phyloP scores from a whole-genome alignment of 2,113 vertebrate genomes.

The Butorides virescens region DNA sequence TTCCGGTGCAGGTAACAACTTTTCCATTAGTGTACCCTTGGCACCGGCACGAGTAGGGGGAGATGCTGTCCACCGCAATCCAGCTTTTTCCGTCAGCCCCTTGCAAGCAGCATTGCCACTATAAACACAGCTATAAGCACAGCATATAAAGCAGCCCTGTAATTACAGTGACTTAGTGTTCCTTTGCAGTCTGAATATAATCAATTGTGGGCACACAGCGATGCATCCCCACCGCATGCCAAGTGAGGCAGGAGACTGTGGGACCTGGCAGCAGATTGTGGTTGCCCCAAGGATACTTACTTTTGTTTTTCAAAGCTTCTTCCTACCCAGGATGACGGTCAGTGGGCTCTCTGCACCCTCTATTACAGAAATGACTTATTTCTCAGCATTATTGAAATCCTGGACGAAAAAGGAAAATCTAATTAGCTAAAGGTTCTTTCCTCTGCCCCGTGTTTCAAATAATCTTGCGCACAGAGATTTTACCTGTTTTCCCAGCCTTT shows the following conservation, averaged over 20 bases:
- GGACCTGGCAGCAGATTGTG: background rate
- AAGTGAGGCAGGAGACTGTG: background rate
- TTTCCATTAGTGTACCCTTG: background rate
- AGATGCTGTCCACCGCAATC: background rate
- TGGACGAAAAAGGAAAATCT: background rate
- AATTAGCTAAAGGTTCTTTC: background rate
- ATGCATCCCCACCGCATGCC: background rate
- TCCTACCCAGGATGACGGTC: background rate
- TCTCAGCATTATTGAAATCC: background rate
- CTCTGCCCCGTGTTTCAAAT: background rate
- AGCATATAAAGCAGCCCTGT: background rate
- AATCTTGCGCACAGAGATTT: background rate
- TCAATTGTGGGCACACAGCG: background rate
- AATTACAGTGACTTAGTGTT: background rate
- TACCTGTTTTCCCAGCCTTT: background rate
- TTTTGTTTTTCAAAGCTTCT: background rate
- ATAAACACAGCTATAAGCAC: background rate
- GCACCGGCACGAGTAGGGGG: fast-evolving
- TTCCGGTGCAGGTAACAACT: background rate
- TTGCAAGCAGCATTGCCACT: background rate
- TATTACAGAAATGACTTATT: background rate
- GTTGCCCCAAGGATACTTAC: background rate
- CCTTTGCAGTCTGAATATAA: background rate
- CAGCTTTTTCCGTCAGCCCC: background rate
- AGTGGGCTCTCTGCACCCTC: background rate